Evolutionary conservation across 2,888 invertebrate genomes (phyloP), one percentile per base, ranked within the genome.

Genomic region (Cordylochernes scorpioides): DNA sequence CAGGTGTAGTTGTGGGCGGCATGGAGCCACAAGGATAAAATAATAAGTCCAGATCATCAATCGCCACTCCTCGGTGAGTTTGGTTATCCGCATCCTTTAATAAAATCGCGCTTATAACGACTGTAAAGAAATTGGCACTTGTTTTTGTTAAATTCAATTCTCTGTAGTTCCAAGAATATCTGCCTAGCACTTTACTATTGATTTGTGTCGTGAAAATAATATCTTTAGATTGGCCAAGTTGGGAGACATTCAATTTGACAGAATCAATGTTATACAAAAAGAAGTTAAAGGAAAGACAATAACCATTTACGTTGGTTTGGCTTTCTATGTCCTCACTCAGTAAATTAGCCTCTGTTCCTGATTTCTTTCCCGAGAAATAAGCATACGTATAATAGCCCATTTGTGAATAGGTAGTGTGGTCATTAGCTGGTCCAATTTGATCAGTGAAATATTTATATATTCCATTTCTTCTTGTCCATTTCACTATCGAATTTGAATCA

Each of bases 301-400:
- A 35, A 15, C 35, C 24, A n/a, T n/a, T n/a, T n/a, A n/a, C n/a
- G n/a, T n/a, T n/a, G n/a, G n/a, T n/a, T n/a, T n/a, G n/a, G n/a
- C n/a, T 25, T 8, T 35, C 33, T 17, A 39, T 26, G 25, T 39
- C 39, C 31, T 35, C 38, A 26, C 37, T 38, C 9, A 31, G 24
- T 6, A 39, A 25, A 25, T 30, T 33, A 4, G 38, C 30, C 14
- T 30, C 9, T 4, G 28, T 17, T 15, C 32, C 21, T 9, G 25
- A 26, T 10, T 17, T 13, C 14, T 27, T 22, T 5, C 31, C 33
- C 10, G 34, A 29, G 9, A 31, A 18, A 17, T 30, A 29, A 25
- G 36, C 34, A 25, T 36, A 38, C 33, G 36, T 31, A 15, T 36
- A 39, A 29, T 39, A 36, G 6, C 39, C 39, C 27, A 38, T 33